Evolutionary conservation across 1,140 invertebrate species (phyloP).

Genomic region (Lordiphosa stackelbergi): DNA sequence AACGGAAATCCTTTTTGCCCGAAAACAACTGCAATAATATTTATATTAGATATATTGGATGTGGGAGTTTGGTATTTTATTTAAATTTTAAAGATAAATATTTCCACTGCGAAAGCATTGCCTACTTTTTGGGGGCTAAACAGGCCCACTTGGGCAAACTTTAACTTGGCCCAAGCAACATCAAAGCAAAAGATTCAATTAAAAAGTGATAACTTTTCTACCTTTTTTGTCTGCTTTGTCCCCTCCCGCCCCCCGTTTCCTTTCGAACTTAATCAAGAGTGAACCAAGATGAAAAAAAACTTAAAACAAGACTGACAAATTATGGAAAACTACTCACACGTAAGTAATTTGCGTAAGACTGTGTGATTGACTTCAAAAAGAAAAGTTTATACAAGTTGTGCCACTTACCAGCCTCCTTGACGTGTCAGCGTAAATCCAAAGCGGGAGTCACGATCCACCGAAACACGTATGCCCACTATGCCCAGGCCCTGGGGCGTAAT

Average conservation of each 20-base stretch:
- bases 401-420: slow-evolving; percentile 94
- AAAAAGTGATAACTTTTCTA: slow-evolving; percentile 54
- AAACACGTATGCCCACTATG: slow-evolving; percentile 97
- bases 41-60: slow-evolving; percentile 75
- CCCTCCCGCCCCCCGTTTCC: slow-evolving; percentile 9
- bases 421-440: slow-evolving; percentile 97
- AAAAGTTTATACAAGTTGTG: slow-evolving; percentile 6
- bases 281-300: slow-evolving; percentile 14
- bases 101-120: not conserved
- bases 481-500: slow-evolving; percentile 94
- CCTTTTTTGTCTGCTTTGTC: slow-evolving; percentile 2
- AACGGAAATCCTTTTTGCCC: slow-evolving; percentile 63
- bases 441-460: slow-evolving; percentile 93
- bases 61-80: slow-evolving; percentile 7
- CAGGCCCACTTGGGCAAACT: no score
- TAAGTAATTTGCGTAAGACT: slow-evolving; percentile 53
- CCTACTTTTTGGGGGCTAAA: slow-evolving; percentile 1
- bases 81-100: slow-evolving; percentile 8
- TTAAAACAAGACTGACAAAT: slow-evolving; percentile 29
- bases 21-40: slow-evolving; percentile 73
- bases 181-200: slow-evolving; percentile 68
- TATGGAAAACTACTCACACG: slow-evolving; percentile 60
- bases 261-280: slow-evolving; percentile 64
- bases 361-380: no score
- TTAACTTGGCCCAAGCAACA: slow-evolving; percentile 28